Evolutionary conservation across 2,888 invertebrate species (phyloP).

Genomic region (Agapostemon virescens): DNA sequence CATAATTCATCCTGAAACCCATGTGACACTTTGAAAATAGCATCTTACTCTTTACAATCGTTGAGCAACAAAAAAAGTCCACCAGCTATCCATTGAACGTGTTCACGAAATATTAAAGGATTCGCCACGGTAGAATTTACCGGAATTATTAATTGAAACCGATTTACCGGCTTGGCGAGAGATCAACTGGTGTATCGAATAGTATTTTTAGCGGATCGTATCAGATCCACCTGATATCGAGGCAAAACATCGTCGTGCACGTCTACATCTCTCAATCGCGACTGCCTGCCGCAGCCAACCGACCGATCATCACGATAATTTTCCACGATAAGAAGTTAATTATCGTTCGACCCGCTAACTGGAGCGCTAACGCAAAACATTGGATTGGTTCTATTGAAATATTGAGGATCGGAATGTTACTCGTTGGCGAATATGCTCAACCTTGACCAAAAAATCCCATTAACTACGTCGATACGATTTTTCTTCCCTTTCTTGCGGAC

Average conservation of each 20-base stretch:
- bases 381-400: slow-evolving; percentile 12
- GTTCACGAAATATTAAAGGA: background rate
- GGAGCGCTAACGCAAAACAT: slow-evolving; percentile 15
- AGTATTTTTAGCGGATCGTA: background rate
- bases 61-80: background rate
- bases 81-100: no score
- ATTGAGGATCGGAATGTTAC: background rate
- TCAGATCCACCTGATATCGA: background rate
- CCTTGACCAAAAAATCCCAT: background rate
- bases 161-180: background rate
- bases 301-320: slow-evolving; percentile 44
- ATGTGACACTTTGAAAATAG: background rate
- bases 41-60: background rate
- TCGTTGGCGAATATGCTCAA: background rate
- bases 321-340: slow-evolving; percentile 50
- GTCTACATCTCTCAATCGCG: slow-evolving; percentile 3
- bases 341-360: slow-evolving; percentile 46
- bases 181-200: background rate
- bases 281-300: slow-evolving; percentile 16
- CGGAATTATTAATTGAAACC: background rate
- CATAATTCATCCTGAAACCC: slow-evolving; percentile 78
- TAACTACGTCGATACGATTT: background rate
- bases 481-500: background rate
- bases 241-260: background rate
- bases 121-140: background rate